Conservation (phyloP, 1,140 invertebrate genomes). For the Megalopta genalis region DNA sequence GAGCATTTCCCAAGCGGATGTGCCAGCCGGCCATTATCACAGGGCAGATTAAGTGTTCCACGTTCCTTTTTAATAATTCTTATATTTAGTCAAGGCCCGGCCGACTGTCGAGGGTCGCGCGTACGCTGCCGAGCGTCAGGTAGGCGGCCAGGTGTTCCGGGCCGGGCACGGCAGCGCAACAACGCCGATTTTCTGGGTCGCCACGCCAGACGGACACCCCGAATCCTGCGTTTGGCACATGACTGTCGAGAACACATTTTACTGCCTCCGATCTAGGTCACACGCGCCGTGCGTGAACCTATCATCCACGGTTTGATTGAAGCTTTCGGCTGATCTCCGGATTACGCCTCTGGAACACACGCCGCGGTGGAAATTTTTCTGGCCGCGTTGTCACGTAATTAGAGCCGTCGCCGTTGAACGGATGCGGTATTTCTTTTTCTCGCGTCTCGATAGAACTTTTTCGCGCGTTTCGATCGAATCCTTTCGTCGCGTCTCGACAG, state of each 20-base stretch:
- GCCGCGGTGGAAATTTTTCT: neutral
- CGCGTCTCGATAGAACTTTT: too few relatives aligned
- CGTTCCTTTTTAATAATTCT: conserved; percentile 31
- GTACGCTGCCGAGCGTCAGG: conserved; percentile 28
- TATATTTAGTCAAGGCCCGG: conserved; percentile 33
- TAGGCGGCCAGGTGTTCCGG: conserved; percentile 61
- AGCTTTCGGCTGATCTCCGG: neutral
- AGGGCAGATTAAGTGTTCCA: conserved; percentile 26
- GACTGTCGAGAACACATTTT: conserved; percentile 55
- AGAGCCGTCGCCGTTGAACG: neutral
- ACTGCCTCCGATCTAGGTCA: conserved; percentile 38
- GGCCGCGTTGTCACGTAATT: neutral
- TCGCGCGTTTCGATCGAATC: too few relatives aligned
- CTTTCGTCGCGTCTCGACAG: too few relatives aligned
- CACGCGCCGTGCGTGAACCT: conserved; percentile 28
- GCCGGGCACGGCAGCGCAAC: conserved; percentile 36
- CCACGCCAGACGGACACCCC: conserved; percentile 63
- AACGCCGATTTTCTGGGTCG: conserved; percentile 65
- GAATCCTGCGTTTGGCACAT: conserved; percentile 59
- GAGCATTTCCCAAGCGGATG: conserved; percentile 31
- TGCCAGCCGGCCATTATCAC: conserved; percentile 9
- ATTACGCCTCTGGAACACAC: neutral
- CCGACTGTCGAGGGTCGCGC: conserved; percentile 54
- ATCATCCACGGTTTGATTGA: conserved; percentile 21
- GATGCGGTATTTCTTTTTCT: too few relatives aligned